Conservation (phyloP, 2,113 vertebrate species). For the Mormyrus iriodes region DNA sequence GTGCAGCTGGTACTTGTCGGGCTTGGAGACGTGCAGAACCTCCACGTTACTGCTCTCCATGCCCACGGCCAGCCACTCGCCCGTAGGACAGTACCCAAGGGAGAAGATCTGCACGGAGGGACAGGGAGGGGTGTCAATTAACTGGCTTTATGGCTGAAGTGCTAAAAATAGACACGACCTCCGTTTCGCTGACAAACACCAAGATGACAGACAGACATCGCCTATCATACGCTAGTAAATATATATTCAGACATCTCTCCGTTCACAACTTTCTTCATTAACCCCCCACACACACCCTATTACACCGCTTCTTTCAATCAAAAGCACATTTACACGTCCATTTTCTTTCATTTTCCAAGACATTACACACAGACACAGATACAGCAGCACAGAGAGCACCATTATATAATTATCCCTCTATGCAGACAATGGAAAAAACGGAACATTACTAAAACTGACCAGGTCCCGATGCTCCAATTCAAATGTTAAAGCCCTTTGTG, state of each 20-base stretch:
- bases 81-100: constrained; percentile 76
- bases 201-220: background rate
- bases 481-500: background rate
- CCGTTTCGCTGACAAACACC: background rate
- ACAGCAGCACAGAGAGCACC: background rate
- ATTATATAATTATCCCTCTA: background rate
- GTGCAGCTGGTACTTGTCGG: constrained; percentile 62
- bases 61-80: constrained; percentile 76
- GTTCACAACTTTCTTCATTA: background rate
- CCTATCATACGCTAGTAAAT: background rate
- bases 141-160: background rate
- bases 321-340: background rate
- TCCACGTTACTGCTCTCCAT: constrained; percentile 46
- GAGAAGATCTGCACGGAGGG: constrained; percentile 66
- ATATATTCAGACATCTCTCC: background rate
- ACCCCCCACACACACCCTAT: background rate
- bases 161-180: background rate
- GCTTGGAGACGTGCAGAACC: constrained; percentile 63
- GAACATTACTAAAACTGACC: background rate
- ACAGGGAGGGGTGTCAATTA: background rate
- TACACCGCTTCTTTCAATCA: background rate
- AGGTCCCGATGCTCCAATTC: background rate
- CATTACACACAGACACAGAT: background rate
- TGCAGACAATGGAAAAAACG: background rate
- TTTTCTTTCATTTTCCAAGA: background rate